These are phyloP conservation scores for Tor tambroides DNA, from an alignment of 2,113 vertebrate species.

Conservation along the genomic window DNA sequence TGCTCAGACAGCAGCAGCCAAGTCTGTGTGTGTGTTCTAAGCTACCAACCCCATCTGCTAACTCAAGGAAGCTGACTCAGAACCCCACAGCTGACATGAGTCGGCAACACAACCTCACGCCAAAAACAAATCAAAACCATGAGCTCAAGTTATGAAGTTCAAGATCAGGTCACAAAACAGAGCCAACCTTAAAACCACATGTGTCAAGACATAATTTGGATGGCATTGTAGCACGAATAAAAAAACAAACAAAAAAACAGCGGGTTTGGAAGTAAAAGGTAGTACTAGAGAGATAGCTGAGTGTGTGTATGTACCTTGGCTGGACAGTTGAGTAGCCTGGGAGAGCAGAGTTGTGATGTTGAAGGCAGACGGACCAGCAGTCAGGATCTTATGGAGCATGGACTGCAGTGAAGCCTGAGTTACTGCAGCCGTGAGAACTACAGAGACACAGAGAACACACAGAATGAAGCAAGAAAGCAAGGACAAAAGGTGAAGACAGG, in stretches of 20 bases:
- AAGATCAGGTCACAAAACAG: constrained; percentile 5
- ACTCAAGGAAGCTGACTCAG: constrained; percentile 25
- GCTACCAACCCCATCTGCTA: constrained; percentile 14
- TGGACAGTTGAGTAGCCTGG: constrained; percentile 96
- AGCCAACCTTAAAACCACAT: not conserved
- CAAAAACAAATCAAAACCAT: constrained; percentile 17
- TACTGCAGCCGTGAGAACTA: constrained; percentile 98
- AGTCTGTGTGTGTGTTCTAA: not conserved
- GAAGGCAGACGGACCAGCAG: constrained; percentile 97
- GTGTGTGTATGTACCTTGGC: constrained; percentile 82
- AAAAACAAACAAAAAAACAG: too few relatives aligned
- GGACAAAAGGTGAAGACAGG: constrained; percentile 19
- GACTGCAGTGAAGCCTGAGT: constrained; percentile 99
- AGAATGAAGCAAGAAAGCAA: constrained; percentile 26
- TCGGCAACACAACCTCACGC: not conserved
- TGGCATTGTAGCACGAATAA: not conserved
- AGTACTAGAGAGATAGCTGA: not conserved
- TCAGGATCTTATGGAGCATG: constrained; percentile 99
- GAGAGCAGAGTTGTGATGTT: constrained; percentile 97
- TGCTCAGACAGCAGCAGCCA: constrained; percentile 11
- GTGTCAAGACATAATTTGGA: not conserved
- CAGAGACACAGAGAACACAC: constrained; percentile 31
- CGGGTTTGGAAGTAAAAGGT: not conserved
- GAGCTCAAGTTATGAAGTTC: not conserved
- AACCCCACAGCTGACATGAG: constrained; percentile 17